phyloP scores from a whole-genome alignment of 2,113 vertebrate genomes.

The Archocentrus centrarchus region DNA sequence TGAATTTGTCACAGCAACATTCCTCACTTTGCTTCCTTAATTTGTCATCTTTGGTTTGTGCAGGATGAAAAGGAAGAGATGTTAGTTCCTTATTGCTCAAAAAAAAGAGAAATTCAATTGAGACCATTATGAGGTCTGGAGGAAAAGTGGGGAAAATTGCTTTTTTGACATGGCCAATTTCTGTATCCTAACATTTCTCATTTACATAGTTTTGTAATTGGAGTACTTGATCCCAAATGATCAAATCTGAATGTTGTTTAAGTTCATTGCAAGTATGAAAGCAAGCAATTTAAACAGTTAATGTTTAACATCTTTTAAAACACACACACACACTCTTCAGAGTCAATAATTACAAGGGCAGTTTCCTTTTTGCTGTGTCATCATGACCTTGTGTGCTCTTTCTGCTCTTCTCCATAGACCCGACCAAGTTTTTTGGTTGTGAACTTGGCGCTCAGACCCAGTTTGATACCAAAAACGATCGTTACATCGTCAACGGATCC shows the following conservation, averaged over 20 bases:
- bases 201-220: background rate
- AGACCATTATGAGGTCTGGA: background rate
- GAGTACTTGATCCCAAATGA: background rate
- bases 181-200: background rate
- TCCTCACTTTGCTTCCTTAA: background rate
- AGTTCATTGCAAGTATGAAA: background rate
- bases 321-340: fast-evolving
- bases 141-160: fast-evolving
- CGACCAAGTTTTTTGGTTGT: slow-evolving; percentile 99
- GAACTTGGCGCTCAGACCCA: slow-evolving; percentile 99
- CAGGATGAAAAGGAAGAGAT: background rate
- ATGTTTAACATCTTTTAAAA: background rate
- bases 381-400: background rate
- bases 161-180: background rate
- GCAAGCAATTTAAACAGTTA: background rate
- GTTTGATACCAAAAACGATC: slow-evolving; percentile 99
- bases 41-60: too few relatives aligned
- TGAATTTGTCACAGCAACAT: fast-evolving
- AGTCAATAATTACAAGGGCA: background rate
- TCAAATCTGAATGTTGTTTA: background rate
- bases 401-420: slow-evolving; percentile 81
- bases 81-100: background rate
- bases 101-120: background rate
- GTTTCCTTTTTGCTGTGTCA: background rate
- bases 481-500: slow-evolving; percentile 99